These are phyloP conservation scores for Coendou prehensilis DNA, from an alignment of 2,797 vertebrate genomes.

Conservation along the genomic window DNA sequence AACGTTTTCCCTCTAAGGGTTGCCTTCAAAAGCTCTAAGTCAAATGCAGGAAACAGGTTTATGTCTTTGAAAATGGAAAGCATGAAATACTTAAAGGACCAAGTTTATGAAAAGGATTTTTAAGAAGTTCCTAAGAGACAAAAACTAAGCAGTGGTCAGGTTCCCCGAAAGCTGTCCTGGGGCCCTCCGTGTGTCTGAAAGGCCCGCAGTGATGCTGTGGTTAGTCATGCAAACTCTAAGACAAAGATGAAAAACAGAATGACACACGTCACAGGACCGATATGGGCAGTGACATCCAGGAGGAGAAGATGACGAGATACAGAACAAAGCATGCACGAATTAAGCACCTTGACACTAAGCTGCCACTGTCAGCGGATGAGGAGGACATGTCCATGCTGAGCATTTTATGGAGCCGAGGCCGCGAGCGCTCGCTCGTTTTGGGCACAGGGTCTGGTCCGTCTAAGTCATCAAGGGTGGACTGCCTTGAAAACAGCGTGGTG, in stretches of 20 bases:
- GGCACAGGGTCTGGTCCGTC: conserved; percentile 96
- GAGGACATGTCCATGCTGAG: conserved; percentile 96
- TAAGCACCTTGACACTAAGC: conserved; percentile 97
- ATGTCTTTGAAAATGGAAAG: conserved; percentile 63
- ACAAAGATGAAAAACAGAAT: not conserved
- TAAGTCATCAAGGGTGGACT: conserved; percentile 99
- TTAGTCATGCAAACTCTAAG: conserved; percentile 81
- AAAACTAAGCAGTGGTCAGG: conserved; percentile 67
- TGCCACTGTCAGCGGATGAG: conserved; percentile 97
- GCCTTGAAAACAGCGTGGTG: conserved; percentile 98
- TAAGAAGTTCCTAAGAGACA: conserved; percentile 74
- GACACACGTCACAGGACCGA: not conserved
- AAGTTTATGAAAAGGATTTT: conserved; percentile 33
- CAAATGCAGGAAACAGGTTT: conserved; percentile 49
- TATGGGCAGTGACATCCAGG: conserved; percentile 62
- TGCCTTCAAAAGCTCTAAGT: conserved; percentile 39
- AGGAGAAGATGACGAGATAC: conserved; percentile 67
- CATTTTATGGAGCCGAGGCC: conserved; percentile 98
- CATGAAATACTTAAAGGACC: conserved; percentile 60
- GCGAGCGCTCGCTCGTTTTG: conserved; percentile 98
- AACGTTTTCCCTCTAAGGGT: conserved; percentile 27
- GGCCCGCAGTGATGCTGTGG: conserved; percentile 65
- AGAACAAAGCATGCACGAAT: conserved; percentile 89
- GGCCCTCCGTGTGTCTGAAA: not conserved
- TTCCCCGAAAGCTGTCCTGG: not conserved